These are phyloP conservation scores for Calcarius ornatus DNA, from an alignment of 2,113 vertebrate species.

Conservation along the genomic window DNA sequence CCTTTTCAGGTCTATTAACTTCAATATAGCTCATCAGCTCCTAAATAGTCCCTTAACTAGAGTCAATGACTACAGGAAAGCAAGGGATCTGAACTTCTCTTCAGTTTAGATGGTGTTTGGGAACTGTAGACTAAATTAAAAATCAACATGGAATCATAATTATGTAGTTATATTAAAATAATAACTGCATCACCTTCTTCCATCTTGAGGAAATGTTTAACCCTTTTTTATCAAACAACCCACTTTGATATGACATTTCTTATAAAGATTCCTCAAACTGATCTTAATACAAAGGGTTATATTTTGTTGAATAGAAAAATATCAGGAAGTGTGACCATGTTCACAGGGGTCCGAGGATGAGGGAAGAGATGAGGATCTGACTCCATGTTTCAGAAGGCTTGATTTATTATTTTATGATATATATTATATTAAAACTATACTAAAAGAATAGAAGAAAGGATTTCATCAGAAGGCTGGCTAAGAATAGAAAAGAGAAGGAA, in stretches of 20 bases:
- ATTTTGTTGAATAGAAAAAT: background rate
- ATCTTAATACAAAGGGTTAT: background rate
- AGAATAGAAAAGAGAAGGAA: too few species aligned
- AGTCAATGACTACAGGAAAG: background rate
- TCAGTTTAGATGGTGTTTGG: background rate
- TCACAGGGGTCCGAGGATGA: too few species aligned
- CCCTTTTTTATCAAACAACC: background rate
- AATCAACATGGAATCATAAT: background rate
- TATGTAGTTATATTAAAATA: background rate
- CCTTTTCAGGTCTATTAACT: conserved; percentile 2
- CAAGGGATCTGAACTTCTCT: background rate
- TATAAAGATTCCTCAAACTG: background rate
- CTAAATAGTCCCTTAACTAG: background rate
- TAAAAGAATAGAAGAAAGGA: too few species aligned
- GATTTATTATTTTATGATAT: too few species aligned
- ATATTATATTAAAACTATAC: too few species aligned
- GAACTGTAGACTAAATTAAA: background rate
- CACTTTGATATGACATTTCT: background rate
- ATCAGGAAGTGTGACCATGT: background rate
- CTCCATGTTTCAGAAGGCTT: too few species aligned
- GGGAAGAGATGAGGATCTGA: too few species aligned
- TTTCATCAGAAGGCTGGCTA: too few species aligned
- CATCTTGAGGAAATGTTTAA: background rate
- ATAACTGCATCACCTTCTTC: background rate
- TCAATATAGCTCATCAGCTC: background rate